A percentile compares a stretch with the other conserved stretches of the same genome.
Evolutionary conservation across 2,113 vertebrate species (phyloP).

Genomic region (Amphiprion percula): DNA sequence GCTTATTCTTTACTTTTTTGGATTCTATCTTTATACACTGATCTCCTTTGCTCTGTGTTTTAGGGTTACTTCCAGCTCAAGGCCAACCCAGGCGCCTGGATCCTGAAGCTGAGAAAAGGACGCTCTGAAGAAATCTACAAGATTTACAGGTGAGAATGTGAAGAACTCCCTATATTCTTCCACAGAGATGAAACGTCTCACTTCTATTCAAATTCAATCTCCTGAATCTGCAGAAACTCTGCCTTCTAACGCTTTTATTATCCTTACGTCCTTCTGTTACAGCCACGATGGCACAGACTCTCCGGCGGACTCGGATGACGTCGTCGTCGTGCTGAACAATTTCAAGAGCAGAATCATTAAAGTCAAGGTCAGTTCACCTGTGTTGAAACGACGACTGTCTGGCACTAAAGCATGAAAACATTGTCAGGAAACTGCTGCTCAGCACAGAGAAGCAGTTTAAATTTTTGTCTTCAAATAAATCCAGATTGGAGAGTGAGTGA

Average conservation of each 20-base stretch:
- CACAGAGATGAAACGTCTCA: not conserved
- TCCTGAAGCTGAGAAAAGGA: conserved; percentile 93
- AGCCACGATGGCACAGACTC: conserved; percentile 99
- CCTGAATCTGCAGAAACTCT: conserved; percentile 2
- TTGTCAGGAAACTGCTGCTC: not conserved
- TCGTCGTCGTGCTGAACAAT: conserved; percentile 93
- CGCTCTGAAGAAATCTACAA: conserved; percentile 98
- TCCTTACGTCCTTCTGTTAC: conserved; percentile 22
- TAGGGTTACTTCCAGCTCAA: conserved; percentile 99
- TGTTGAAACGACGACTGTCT: not conserved
- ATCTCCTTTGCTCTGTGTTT: conserved; percentile 1
- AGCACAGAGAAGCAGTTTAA: not conserved
- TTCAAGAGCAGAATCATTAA: conserved; percentile 99
- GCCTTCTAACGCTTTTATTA: not conserved
- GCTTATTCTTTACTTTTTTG: not conserved
- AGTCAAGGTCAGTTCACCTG: conserved; percentile 87
- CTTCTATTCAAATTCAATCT: not conserved
- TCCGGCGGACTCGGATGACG: conserved; percentile 89
- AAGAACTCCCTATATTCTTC: not conserved
- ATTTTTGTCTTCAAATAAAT: conserved; percentile 1
- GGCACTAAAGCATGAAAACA: not conserved
- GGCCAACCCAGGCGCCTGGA: conserved; percentile 97
- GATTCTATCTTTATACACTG: not conserved
- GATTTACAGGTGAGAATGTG: conserved; percentile 91
- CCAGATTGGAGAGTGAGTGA: not conserved